Evolutionary conservation across 2,797 vertebrate genomes (phyloP), one percentile per base, ranked within the genome.

Genomic region (Myotis findleyi): DNA sequence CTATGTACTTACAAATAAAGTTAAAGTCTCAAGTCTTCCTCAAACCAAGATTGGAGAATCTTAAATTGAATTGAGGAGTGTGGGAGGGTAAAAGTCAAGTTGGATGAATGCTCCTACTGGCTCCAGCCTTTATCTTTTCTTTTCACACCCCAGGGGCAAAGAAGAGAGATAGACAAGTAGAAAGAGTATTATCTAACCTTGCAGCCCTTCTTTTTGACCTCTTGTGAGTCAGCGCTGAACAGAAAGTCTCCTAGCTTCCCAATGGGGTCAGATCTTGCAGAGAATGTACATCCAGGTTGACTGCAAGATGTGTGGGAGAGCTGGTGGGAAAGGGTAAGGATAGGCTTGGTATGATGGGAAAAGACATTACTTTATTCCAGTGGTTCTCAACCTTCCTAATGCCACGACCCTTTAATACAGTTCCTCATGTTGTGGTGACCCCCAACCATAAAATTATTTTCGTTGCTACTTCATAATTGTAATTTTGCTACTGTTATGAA

Each of bases 11-110:
- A 9, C n/a, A 89, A 88, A 91, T 80, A 77, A 93, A 90, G 20
- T 59, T 79, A 62, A 87, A 91, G 10, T 21, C 27, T 89, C 44
- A 89, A 89, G 33, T 87, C 13, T 87, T 51, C 33, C 5, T 10
- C 30, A 76, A 66, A 86, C 14, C 20, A 82, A 95, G 33, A 89
- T 57, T 18, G 77, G 38, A 81, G 27, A 88, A 21, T 57, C 33
- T 83, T 83, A 73, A 94, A 77, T 25, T 92, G 14, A 71, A 91
- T 25, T 71, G 82, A 85, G 7, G 27, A 73, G 47, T 66, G n/a
- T 38, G 21, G 18, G 23, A 16, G 23, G 44, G 17, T 21, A 14
- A 13, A 68, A 12, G 14, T 75, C 12, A 89, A 66, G 38, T 44
- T 73, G n/a, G n/a, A 66, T 82, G 14, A 41, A 47, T 18, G 2